Conservation (phyloP, 2,888 invertebrate genomes). For the Microchrysa polita region DNA sequence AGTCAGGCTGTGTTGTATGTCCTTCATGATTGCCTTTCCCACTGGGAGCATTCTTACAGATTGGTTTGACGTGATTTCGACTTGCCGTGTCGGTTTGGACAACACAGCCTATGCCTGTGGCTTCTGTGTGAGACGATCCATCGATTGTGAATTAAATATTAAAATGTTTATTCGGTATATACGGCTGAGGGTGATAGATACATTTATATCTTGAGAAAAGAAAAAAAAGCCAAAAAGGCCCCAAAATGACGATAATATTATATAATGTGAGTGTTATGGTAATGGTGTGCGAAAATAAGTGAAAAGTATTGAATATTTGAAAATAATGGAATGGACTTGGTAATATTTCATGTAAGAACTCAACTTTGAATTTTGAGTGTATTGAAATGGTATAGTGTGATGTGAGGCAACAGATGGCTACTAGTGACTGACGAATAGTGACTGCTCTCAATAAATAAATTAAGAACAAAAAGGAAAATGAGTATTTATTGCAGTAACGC, state of each 20-base stretch:
- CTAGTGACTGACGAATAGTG: too few relatives aligned
- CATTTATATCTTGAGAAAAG: conserved; percentile 11
- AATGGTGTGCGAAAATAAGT: conserved; percentile 10
- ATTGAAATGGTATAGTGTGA: too few relatives aligned
- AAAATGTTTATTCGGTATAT: not conserved
- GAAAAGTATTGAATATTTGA: not conserved
- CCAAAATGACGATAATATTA: not conserved
- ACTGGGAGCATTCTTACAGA: conserved; percentile 42
- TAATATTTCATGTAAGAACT: conserved; percentile 5
- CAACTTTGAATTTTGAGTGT: not conserved
- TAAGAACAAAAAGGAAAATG: too few relatives aligned
- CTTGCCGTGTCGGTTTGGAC: conserved; percentile 4
- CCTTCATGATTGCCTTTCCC: conserved; percentile 47
- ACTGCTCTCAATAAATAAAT: too few relatives aligned
- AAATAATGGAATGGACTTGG: not conserved
- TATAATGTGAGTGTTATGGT: not conserved
- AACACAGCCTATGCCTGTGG: not conserved
- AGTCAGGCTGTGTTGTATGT: conserved; percentile 46
- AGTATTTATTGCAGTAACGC: too few relatives aligned
- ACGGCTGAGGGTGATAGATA: conserved; percentile 16
- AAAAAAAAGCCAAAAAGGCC: not conserved
- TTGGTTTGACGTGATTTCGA: conserved; percentile 45
- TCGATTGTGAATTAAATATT: conserved; percentile 37
- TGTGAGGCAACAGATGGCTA: too few relatives aligned
- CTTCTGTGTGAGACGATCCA: not conserved